A percentile compares a stretch with the other conserved stretches of the same genome.
Conservation (phyloP, 2,113 vertebrate genomes). For the Serilophus lunatus region DNA sequence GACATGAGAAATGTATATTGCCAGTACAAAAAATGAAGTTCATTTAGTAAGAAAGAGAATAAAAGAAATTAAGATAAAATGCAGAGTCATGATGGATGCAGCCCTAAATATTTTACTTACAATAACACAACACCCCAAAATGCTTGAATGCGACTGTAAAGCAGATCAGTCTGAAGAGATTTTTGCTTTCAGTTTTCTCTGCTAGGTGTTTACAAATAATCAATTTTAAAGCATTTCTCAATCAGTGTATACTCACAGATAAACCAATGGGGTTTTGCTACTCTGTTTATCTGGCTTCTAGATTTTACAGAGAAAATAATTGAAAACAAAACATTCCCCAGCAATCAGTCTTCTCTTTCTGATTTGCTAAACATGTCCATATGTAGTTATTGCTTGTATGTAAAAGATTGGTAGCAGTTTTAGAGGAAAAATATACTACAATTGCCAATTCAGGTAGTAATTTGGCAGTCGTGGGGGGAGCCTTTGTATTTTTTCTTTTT, state of each 20-base stretch:
- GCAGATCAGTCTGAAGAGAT: background rate
- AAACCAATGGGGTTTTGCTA: background rate
- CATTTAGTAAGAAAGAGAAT: background rate
- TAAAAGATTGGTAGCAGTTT: conserved; percentile 30
- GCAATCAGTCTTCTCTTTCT: conserved; percentile 9
- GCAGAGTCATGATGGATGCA: background rate
- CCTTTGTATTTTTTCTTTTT: background rate
- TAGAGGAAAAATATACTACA: background rate
- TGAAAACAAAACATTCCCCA: conserved; percentile 32
- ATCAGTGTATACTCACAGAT: conserved; percentile 2
- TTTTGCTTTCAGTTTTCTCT: conserved; percentile 14
- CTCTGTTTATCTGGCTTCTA: background rate
- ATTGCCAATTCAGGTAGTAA: conserved; percentile 18
- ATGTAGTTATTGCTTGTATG: conserved; percentile 21
- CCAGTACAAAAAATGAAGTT: background rate
- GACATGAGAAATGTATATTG: background rate
- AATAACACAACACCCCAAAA: background rate
- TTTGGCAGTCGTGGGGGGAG: background rate
- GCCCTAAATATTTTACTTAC: background rate
- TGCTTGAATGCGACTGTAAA: background rate
- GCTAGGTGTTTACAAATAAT: conserved; percentile 33
- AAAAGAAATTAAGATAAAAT: background rate
- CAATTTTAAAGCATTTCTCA: background rate
- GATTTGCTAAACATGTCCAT: conserved; percentile 33
- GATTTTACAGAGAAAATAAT: background rate